A percentile compares a stretch with the other conserved stretches of the same genome.
These are phyloP conservation scores for Neodiprion lecontei DNA, from an alignment of 1,140 invertebrate genomes.

Conservation along the genomic window DNA sequence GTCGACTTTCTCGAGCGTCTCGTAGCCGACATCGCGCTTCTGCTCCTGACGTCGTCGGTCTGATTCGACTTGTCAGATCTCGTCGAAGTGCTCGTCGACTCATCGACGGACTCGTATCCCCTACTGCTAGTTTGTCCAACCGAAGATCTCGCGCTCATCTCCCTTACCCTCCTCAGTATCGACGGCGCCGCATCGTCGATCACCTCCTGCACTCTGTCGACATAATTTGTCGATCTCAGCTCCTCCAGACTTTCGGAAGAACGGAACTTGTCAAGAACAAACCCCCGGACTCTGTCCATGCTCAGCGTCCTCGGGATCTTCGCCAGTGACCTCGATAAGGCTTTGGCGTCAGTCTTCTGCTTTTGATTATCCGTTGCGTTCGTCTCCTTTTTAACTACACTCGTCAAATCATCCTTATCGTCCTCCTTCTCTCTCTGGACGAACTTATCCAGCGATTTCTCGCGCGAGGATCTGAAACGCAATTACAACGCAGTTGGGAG, in stretches of 20 bases:
- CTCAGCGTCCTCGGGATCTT: conserved; percentile 26
- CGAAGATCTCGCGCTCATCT: conserved; percentile 33
- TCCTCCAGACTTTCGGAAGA: conserved; percentile 45
- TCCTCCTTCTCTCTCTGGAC: conserved; percentile 6
- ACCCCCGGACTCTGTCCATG: conserved; percentile 44
- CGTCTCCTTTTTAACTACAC: background rate
- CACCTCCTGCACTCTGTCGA: conserved; percentile 48
- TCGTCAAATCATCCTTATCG: too few relatives aligned
- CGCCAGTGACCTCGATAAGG: background rate
- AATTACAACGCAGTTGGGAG: background rate
- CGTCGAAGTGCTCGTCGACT: conserved; percentile 8
- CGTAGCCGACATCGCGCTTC: background rate
- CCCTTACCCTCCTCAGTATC: conserved; percentile 46
- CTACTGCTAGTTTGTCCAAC: background rate
- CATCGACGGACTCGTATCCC: conserved; percentile 14
- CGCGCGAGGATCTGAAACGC: conserved; percentile 5
- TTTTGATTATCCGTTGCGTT: conserved; percentile 14
- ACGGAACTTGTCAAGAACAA: conserved; percentile 40
- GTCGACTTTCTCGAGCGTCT: conserved; percentile 19
- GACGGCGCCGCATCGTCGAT: conserved; percentile 43
- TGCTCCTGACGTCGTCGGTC: conserved; percentile 8
- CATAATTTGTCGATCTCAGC: conserved; percentile 42
- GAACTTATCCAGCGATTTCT: conserved; percentile 17
- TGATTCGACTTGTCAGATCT: conserved; percentile 12
- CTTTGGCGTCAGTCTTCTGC: conserved; percentile 16